Evolutionary conservation across 1,140 invertebrate genomes (phyloP).

Genomic region (Megathymus violae): DNA sequence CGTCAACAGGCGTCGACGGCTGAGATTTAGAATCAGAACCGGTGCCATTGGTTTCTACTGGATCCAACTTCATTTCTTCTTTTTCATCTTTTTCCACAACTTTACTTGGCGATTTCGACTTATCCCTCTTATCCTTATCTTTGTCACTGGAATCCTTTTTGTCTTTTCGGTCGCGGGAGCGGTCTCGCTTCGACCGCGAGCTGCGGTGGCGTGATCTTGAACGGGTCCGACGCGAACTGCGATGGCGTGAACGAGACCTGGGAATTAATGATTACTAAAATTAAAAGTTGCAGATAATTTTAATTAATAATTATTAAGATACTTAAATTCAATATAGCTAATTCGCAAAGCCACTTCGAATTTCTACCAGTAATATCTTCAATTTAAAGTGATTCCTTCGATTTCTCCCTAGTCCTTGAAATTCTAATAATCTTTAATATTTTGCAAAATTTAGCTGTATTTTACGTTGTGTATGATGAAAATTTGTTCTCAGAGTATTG

Average conservation of each 20-base stretch:
- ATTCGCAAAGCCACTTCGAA: too few species aligned
- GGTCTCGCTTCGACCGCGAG: constrained; percentile 85
- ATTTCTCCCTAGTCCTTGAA: too few species aligned
- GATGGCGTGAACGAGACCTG: constrained; percentile 86
- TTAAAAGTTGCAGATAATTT: neutral
- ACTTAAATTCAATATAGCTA: too few species aligned
- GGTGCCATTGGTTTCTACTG: constrained; percentile 61
- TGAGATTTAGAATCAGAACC: constrained; percentile 73
- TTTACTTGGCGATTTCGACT: constrained; percentile 60
- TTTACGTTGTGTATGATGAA: too few species aligned
- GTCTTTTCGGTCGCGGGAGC: constrained; percentile 68
- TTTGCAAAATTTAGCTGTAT: too few species aligned
- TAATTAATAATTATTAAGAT: too few species aligned
- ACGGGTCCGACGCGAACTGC: constrained; percentile 84
- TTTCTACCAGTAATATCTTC: too few species aligned
- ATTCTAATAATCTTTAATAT: too few species aligned
- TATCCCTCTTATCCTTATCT: constrained; percentile 65
- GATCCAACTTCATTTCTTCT: constrained; percentile 49
- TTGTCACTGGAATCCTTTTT: constrained; percentile 60
- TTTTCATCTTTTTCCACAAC: constrained; percentile 56
- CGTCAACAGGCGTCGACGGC: constrained; percentile 68
- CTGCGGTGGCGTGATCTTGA: constrained; percentile 86
- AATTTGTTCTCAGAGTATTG: too few species aligned
- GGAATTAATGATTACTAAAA: constrained; percentile 15
- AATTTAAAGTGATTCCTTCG: too few species aligned